Conservation (phyloP, 1,140 invertebrate genomes). For the Drosophila virilis region DNA sequence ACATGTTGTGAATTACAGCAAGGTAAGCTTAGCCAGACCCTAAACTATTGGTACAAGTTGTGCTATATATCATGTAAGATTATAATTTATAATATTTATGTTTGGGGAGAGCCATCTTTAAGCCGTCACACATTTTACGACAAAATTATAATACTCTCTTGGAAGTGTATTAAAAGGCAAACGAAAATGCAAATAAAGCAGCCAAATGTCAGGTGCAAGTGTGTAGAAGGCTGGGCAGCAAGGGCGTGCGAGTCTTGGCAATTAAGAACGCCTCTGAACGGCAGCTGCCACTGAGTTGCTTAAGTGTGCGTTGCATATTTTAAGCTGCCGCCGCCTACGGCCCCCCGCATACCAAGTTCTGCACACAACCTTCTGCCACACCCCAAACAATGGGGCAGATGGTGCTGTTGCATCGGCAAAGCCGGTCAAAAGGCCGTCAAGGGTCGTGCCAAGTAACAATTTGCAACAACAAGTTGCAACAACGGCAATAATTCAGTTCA, state of each 20-base stretch:
- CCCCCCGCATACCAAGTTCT: neutral
- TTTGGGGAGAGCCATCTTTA: too few species aligned
- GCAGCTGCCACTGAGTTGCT: constrained; percentile 52
- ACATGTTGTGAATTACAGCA: too few species aligned
- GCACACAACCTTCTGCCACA: too few species aligned
- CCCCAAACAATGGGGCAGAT: constrained; percentile 8
- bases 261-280: constrained; percentile 45
- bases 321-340: constrained; percentile 36
- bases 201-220: constrained; percentile 1
- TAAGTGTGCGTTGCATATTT: constrained; percentile 65
- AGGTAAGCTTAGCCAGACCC: too few species aligned
- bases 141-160: neutral
- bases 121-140: neutral
- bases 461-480: constrained; percentile 20
- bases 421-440: constrained; percentile 72
- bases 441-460: constrained; percentile 45
- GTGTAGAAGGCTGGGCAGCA: neutral
- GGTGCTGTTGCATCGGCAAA: constrained; percentile 31
- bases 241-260: constrained; percentile 23
- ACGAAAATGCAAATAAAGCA: constrained; percentile 1
- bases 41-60: too few species aligned
- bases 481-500: constrained; percentile 51
- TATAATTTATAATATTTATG: too few species aligned
- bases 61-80: too few species aligned
- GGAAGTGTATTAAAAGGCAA: neutral